Evolutionary conservation across 2,113 vertebrate species (phyloP), one percentile per base, ranked within the genome.

Genomic region (Gasterosteus aculeatus): DNA sequence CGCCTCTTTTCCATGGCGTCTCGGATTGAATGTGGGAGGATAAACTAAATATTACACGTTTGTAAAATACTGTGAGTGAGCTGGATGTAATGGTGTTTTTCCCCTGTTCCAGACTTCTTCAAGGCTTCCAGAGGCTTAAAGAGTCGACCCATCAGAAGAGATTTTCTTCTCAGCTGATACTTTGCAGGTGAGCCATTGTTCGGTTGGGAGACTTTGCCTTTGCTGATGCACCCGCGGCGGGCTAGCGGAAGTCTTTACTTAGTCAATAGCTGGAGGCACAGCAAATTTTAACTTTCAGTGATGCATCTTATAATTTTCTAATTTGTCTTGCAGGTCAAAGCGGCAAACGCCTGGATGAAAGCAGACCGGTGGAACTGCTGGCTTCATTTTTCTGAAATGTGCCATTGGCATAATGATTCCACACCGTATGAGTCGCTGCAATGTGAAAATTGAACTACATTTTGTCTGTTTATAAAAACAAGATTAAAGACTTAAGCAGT

Each of bases 181-280:
- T 18, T 26, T 61, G 1, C 57, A 69, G 87, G 90, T 90, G 60
- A 87, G 71, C 1, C 7, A 1, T 47, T 69, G 15, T 42, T 4
- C 4, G 7, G 1, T 58, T 51, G 12, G 4, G 12, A n/a, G 26
- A 3, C 10, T 35, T 35, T 78, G 92, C 92, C 94, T 94, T 91
- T 83, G 78, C 93, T 93, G 93, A 93, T 94, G 93, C 91, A 87
- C 93, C 93, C 87, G 84, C 80, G 88, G 93, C 90, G 82, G 15
- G 18, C 29, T 42, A 26, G 1, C 22, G 1, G 22, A 35, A 35
- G 33, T 35, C 33, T 35, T 54, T 54, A 54, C 51, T 54, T 54
- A 19, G 22, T 18, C 12, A 11, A 44, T 47, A 44, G 42, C 46
- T 47, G 16, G 16, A 19, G 47, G 47, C 18, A 49, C 18, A 46